These are phyloP conservation scores for Petromus typicus DNA, from an alignment of 2,113 vertebrate species.

Conservation along the genomic window DNA sequence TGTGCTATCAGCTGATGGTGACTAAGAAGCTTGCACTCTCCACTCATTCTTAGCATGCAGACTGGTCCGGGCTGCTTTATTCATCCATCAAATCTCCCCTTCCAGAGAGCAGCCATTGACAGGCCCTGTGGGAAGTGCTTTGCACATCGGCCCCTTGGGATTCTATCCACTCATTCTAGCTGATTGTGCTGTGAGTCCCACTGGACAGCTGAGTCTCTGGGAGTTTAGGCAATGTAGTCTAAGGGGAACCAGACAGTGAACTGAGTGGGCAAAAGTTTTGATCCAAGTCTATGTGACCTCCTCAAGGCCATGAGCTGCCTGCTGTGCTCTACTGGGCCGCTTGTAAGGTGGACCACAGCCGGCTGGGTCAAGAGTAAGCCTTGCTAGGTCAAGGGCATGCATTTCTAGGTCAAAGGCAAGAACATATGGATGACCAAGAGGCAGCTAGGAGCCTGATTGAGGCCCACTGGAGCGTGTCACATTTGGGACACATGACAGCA, in stretches of 20 bases:
- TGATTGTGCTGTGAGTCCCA: background rate
- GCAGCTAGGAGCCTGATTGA: background rate
- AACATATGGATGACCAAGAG: background rate
- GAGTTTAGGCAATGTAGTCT: background rate
- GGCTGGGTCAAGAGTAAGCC: background rate
- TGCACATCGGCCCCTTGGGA: fast-evolving
- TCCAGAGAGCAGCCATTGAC: fast-evolving
- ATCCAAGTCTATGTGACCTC: background rate
- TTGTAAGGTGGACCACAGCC: background rate
- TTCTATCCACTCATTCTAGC: background rate
- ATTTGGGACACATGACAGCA: background rate
- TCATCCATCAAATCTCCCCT: background rate
- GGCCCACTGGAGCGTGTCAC: background rate
- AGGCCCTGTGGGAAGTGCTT: background rate
- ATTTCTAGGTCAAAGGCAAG: background rate
- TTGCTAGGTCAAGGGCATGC: background rate
- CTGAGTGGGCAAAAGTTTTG: background rate
- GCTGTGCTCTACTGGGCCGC: too few relatives aligned
- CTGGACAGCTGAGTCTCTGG: background rate
- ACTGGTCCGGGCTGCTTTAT: background rate
- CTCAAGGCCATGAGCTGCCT: background rate
- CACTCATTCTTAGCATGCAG: background rate
- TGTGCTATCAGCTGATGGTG: background rate
- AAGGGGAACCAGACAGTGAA: background rate
- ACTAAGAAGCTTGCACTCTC: background rate